Evolutionary conservation across 2,113 vertebrate species (phyloP), one percentile per base, ranked within the genome.

Genomic region (Thunnus maccoyii): DNA sequence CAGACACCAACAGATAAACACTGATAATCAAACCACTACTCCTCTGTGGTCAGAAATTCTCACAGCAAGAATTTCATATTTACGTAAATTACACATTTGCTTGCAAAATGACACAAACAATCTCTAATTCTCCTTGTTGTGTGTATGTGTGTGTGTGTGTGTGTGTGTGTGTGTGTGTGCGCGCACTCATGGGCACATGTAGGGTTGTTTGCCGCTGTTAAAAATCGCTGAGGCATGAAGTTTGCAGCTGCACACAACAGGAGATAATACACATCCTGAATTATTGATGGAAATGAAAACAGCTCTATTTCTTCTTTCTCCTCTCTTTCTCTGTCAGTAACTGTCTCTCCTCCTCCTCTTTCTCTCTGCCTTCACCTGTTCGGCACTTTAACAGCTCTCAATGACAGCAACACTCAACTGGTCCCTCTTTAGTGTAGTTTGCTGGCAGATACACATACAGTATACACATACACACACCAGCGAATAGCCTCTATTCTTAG

Each of bases 211-310:
- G 50, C 82, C 41, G 54, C 58, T 51, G 74, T 76, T 74, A 50
- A 83, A 22, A 93, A 90, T 70, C 6, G 86, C 91, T 90, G 87
- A 90, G 70, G 85, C 86, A 86, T 89, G 67, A 89, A 68, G 71
- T 86, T 82, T 83, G 84, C 87, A 81, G 63, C 79, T 79, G 77
- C 78, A 86, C 82, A 89, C 82, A 88, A 67, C 79, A 86, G 82
- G 82, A 91, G 80, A 91, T 84, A 90, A 91, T 86, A 89, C 86
- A 89, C 78, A 82, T 65, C 55, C 77, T 92, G 86, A 91, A 93
- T 92, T 88, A 93, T 93, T 92, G 75, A 93, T 90, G 66, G 72
- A 85, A 91, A 89, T 84, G 46, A 88, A 90, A 92, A 91, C 83
- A 89, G 83, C 76, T 80, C 64, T 32, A 48, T 85, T 74, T 87